Evolutionary conservation across 2,113 vertebrate species (phyloP).

Genomic region (Dasyurus viverrinus): DNA sequence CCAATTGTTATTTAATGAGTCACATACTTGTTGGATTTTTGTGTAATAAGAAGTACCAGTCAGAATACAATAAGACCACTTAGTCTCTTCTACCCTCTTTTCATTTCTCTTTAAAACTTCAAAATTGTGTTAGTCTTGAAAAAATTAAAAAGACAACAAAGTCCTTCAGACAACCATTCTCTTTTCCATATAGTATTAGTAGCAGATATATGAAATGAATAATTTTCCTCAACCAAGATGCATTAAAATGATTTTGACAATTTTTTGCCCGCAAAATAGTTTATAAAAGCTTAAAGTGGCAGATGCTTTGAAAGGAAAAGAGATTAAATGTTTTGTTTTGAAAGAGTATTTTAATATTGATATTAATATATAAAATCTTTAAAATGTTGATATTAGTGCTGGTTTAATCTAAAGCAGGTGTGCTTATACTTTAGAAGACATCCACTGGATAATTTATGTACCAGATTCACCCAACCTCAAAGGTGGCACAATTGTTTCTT

Average conservation of each 20-base stretch:
- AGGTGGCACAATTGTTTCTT: slow-evolving; percentile 48
- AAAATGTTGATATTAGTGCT: slow-evolving; percentile 56
- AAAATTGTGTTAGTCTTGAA: background rate
- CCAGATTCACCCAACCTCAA: slow-evolving; percentile 47
- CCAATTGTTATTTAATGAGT: background rate
- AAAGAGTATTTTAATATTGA: slow-evolving; percentile 66
- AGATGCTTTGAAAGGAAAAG: slow-evolving; percentile 59
- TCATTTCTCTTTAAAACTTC: background rate
- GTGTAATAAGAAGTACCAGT: background rate
- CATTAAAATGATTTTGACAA: slow-evolving; percentile 69
- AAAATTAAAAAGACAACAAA: slow-evolving; percentile 1
- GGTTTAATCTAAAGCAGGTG: slow-evolving; percentile 73
- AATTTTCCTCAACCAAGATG: slow-evolving; percentile 59
- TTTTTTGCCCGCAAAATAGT: slow-evolving; percentile 60
- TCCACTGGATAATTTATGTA: slow-evolving; percentile 38
- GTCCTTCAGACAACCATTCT: slow-evolving; percentile 8
- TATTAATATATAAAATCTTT: slow-evolving; percentile 56
- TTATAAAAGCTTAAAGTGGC: slow-evolving; percentile 67
- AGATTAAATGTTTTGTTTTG: slow-evolving; percentile 74
- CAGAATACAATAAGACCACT: background rate
- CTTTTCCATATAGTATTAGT: slow-evolving; percentile 41
- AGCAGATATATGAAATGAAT: slow-evolving; percentile 46
- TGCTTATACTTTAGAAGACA: slow-evolving; percentile 59
- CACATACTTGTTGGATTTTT: background rate
- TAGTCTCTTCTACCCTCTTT: background rate